A percentile compares a stretch with the other conserved stretches of the same genome.
These are phyloP conservation scores for Druceiella hillmani DNA, from an alignment of 2,888 invertebrate species.

Conservation along the genomic window DNA sequence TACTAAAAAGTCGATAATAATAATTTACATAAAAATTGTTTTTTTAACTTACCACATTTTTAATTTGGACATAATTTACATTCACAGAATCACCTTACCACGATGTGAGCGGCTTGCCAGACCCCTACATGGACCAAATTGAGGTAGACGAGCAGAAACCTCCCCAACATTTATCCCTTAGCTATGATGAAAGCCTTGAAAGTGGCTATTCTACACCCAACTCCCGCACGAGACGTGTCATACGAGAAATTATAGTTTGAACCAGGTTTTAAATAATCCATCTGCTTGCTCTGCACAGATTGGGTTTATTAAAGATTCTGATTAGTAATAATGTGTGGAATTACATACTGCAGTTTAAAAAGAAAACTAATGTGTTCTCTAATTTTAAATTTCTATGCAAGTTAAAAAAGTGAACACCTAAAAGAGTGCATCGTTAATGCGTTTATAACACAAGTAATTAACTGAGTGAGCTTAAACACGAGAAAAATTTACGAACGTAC, in stretches of 20 bases:
- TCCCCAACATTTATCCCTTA: slow-evolving; percentile 79
- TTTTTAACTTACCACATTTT: too few species aligned
- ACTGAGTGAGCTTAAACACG: too few species aligned
- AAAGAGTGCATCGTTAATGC: too few species aligned
- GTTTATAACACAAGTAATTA: too few species aligned
- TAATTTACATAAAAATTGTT: too few species aligned
- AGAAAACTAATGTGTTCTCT: background rate
- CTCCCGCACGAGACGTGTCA: slow-evolving; percentile 86
- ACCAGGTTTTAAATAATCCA: slow-evolving; percentile 17
- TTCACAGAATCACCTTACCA: slow-evolving; percentile 84
- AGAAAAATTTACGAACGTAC: too few species aligned
- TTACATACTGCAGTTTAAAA: background rate
- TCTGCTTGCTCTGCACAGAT: background rate
- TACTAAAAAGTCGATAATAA: too few species aligned
- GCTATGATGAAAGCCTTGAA: slow-evolving; percentile 90
- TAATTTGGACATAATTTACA: too few species aligned
- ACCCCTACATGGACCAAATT: slow-evolving; percentile 78
- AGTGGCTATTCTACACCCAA: slow-evolving; percentile 93
- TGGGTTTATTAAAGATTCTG: background rate
- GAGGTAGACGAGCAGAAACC: slow-evolving; percentile 72
- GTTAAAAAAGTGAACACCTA: too few species aligned
- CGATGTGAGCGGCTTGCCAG: slow-evolving; percentile 88
- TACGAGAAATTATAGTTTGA: slow-evolving; percentile 91
- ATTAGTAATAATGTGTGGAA: background rate
- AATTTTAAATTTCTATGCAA: too few species aligned